A percentile compares a stretch with the other conserved stretches of the same genome.
phyloP scores from a whole-genome alignment of 2,797 vertebrate genomes.

The Oryzias sinensis region DNA sequence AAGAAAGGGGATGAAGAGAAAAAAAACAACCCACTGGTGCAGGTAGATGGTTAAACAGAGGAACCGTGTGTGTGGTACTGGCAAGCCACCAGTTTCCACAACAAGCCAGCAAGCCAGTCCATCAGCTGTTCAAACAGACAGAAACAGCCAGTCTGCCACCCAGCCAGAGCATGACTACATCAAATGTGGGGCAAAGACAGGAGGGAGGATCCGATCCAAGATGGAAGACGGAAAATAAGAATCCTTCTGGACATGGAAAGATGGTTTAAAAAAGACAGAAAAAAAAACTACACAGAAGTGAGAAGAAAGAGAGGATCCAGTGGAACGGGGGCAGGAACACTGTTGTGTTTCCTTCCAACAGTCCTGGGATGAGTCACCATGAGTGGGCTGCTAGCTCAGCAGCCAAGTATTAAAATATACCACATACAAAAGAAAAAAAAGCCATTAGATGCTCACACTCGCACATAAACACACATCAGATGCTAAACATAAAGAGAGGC shows the following conservation, averaged over 20 bases:
- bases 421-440: slow-evolving; percentile 51
- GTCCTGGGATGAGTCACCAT: slow-evolving; percentile 66
- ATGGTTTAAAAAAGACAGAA: slow-evolving; percentile 3
- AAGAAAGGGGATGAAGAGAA: slow-evolving; percentile 6
- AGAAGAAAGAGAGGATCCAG: slow-evolving; percentile 49
- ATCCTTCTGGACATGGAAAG: slow-evolving; percentile 3
- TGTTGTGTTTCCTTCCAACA: slow-evolving; percentile 70
- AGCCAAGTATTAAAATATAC: slow-evolving; percentile 71
- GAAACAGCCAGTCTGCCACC: slow-evolving; percentile 41
- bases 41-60: slow-evolving; percentile 53
- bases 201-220: slow-evolving; percentile 10
- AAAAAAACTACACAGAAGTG: slow-evolving; percentile 24
- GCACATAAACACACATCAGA: slow-evolving; percentile 26
- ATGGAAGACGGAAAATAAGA: slow-evolving; percentile 5
- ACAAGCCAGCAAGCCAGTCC: slow-evolving; percentile 53
- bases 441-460: slow-evolving; percentile 35
- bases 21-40: neutral
- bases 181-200: slow-evolving; percentile 20
- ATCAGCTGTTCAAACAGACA: slow-evolving; percentile 60
- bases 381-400: slow-evolving; percentile 69
- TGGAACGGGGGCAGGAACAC: slow-evolving; percentile 52
- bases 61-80: slow-evolving; percentile 58
- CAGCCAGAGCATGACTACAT: slow-evolving; percentile 32
- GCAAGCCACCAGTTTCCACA: slow-evolving; percentile 48
- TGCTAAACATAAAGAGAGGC: no score